Evolutionary conservation across 2,888 invertebrate genomes (phyloP), one percentile per base, ranked within the genome.

Genomic region (Bombylius major): DNA sequence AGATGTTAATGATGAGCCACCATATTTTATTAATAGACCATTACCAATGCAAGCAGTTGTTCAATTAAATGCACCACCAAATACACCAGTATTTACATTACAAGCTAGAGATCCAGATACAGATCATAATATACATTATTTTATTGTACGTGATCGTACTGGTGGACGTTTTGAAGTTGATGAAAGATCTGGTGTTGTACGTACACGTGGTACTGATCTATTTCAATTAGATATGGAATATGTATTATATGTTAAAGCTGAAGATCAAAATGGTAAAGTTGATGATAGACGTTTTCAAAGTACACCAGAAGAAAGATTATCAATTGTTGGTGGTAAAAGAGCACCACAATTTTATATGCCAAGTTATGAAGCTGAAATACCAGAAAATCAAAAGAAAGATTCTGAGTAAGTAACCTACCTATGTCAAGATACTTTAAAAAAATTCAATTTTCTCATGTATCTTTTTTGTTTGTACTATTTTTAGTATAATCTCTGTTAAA

Each of bases 331-430:
- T n/a, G 98, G 97, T 57, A 94, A 96, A 70, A 80, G 97, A 44
- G 91, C 95, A 0, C 99, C 99, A 0, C 98, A 99, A 76, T 98
- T 99, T 77, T 96, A 94, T 73, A 86, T 96, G 80, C 88, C 89
- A 7, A 87, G 89, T 65, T 99, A 98, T 72, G 89, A 90, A 69
- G 93, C 95, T 0, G 92, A 92, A 70, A 95, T 98, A 62, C 92
- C 93, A 3, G 98, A 99, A 76, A 95, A 95, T 73, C 92, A 94
- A 77, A 92, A 90, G 73, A 94, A 94, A 74, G 95, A 95, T 74
- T 92, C 94, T 51, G 95, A 94, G 95, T 96, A 79, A 86, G 90
- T 81, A 59, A 45, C 6, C 6, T 14, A 45, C 39, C 39, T 39
- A 8, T 39, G 3, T 39, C 11, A 39, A 3, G 39, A 39, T 39